Conservation (phyloP, 2,797 vertebrate species). For the Karalla daura region DNA sequence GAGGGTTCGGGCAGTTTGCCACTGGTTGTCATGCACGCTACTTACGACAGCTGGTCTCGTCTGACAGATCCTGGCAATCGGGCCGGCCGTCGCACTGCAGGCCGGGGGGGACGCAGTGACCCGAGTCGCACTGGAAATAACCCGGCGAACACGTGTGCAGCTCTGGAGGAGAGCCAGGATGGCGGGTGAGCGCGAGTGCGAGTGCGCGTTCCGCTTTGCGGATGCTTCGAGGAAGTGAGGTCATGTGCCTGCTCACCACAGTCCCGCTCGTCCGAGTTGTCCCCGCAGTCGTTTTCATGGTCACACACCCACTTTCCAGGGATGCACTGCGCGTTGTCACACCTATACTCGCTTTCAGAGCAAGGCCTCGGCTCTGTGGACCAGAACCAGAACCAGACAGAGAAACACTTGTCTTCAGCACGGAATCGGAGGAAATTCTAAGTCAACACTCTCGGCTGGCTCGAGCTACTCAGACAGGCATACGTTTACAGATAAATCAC, state of each 20-base stretch:
- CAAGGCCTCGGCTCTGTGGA: slow-evolving; percentile 75
- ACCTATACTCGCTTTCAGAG: slow-evolving; percentile 80
- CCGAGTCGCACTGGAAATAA: slow-evolving; percentile 78
- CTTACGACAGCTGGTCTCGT: slow-evolving; percentile 82
- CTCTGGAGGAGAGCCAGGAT: slow-evolving; percentile 63
- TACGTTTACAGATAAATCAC: neutral
- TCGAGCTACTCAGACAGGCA: neutral
- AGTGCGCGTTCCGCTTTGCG: slow-evolving; percentile 1
- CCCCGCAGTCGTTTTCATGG: slow-evolving; percentile 80
- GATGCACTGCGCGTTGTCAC: slow-evolving; percentile 75
- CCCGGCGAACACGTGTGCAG: slow-evolving; percentile 75
- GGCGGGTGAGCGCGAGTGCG: no score
- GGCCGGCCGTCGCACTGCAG: slow-evolving; percentile 75
- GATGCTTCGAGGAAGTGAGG: neutral
- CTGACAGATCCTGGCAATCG: slow-evolving; percentile 80
- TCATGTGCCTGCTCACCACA: slow-evolving; percentile 70
- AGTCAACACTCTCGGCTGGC: neutral
- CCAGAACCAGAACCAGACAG: neutral
- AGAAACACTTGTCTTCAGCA: neutral
- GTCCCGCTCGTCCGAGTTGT: slow-evolving; percentile 81
- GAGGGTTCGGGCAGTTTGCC: neutral
- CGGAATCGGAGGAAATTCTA: slow-evolving; percentile 1
- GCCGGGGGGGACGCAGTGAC: slow-evolving; percentile 76
- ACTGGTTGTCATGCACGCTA: slow-evolving; percentile 24
- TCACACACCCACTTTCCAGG: slow-evolving; percentile 80